phyloP scores from a whole-genome alignment of 37 sponge, comb jelly and placozoan species.

The Ianthella basta region DNA sequence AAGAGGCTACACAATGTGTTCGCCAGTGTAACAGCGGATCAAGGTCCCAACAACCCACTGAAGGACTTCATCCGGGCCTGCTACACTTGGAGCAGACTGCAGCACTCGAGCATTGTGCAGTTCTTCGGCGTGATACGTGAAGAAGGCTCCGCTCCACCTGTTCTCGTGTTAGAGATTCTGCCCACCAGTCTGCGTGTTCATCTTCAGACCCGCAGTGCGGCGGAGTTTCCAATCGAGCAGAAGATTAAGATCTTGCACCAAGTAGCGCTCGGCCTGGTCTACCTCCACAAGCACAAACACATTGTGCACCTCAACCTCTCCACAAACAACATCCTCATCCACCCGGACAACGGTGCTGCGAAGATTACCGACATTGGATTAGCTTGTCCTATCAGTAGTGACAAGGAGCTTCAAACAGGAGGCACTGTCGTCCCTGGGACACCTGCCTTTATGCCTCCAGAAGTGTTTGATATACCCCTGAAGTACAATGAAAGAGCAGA shows the following conservation, averaged over 20 bases:
- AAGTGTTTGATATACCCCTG: neutral
- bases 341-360: neutral
- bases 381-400: neutral
- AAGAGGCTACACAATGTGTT: neutral
- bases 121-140: conserved; percentile 1
- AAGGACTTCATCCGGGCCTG: neutral
- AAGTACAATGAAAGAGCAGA: neutral
- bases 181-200: neutral
- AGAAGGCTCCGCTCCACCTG: neutral
- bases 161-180: conserved; percentile 11
- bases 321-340: conserved; percentile 30
- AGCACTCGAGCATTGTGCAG: conserved; percentile 21
- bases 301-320: conserved; percentile 21
- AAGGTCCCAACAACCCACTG: neutral
- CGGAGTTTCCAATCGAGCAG: neutral
- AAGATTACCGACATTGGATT: conserved; percentile 33
- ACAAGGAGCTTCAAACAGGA: neutral
- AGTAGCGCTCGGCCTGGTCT: conserved; percentile 24
- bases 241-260: conserved; percentile 3
- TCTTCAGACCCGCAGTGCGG: neutral
- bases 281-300: conserved; percentile 17
- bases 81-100: conserved; percentile 14
- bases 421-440: neutral
- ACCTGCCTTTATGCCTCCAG: conserved; percentile 20
- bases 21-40: neutral